A percentile compares a stretch with the other conserved stretches of the same genome.
Conservation (phyloP, 2,888 invertebrate species). For the Drosophila maculinotata region DNA sequence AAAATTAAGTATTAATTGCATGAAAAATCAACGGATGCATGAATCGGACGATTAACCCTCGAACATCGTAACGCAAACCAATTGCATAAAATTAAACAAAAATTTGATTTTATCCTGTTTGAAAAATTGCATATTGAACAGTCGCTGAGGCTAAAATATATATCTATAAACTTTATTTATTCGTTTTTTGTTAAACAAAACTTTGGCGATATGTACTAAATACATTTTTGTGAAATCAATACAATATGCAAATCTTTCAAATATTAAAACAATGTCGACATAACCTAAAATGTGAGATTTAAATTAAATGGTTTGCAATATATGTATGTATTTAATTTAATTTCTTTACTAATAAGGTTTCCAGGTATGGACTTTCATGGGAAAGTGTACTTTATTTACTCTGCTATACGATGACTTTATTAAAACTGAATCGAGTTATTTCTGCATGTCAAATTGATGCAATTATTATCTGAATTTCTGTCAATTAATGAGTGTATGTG, state of each 20-base stretch:
- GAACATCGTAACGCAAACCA: neutral
- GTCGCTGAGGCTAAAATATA: neutral
- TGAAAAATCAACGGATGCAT: slow-evolving; percentile 38
- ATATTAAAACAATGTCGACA: neutral
- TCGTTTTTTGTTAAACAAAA: neutral
- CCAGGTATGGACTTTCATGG: too few relatives aligned
- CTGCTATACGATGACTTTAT: too few relatives aligned
- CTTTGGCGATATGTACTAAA: too few relatives aligned
- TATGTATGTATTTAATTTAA: too few relatives aligned
- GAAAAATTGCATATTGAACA: slow-evolving; percentile 44
- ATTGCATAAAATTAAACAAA: slow-evolving; percentile 25
- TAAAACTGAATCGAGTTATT: too few relatives aligned
- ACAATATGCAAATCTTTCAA: neutral
- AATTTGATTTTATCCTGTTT: slow-evolving; percentile 39
- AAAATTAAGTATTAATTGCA: slow-evolving; percentile 32
- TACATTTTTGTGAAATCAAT: neutral
- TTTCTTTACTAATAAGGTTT: too few relatives aligned
- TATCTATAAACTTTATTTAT: neutral
- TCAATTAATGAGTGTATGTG: too few relatives aligned
- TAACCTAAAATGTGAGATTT: too few relatives aligned
- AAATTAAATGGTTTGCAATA: too few relatives aligned
- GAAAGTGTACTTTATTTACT: too few relatives aligned
- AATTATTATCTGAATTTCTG: too few relatives aligned
- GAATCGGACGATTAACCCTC: slow-evolving; percentile 23
- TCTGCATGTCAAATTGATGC: too few relatives aligned